These are phyloP conservation scores for Seladonia tumulorum DNA, from an alignment of 2,888 invertebrate genomes.

Conservation along the genomic window DNA sequence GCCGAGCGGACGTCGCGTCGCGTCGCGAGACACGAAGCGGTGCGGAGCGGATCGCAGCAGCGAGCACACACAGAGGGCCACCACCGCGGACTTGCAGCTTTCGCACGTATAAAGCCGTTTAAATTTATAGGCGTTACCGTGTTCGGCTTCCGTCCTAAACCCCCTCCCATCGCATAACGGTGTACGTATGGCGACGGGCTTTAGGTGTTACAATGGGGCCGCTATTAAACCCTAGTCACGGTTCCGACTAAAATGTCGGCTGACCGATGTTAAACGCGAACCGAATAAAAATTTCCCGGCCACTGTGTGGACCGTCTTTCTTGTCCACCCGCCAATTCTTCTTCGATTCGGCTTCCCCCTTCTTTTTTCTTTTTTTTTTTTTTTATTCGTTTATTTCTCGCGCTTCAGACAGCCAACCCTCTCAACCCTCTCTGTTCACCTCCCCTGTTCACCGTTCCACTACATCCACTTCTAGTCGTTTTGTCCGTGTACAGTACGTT, in stretches of 20 bases:
- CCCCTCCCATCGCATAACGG: constrained; percentile 47
- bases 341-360: constrained; percentile 10
- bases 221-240: constrained; percentile 72
- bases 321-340: constrained; percentile 23
- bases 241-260: constrained; percentile 69
- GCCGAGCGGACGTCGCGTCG: too few relatives aligned
- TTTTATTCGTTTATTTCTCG: not conserved
- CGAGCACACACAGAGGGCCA: not conserved
- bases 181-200: constrained; percentile 53
- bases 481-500: not conserved
- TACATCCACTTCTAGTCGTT: not conserved
- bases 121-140: constrained; percentile 71
- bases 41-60: not conserved
- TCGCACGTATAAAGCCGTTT: constrained; percentile 67
- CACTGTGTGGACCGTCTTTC: constrained; percentile 49
- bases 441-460: not conserved
- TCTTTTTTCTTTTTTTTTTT: too few relatives aligned
- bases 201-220: constrained; percentile 69
- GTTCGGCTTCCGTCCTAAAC: constrained; percentile 39
- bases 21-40: not conserved
- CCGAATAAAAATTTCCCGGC: constrained; percentile 67
- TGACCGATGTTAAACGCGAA: constrained; percentile 70
- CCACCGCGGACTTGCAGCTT: constrained; percentile 54
- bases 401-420: constrained; percentile 5
- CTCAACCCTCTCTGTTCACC: not conserved